Conservation (phyloP, 2,113 vertebrate species). For the Anolis sagrei region DNA sequence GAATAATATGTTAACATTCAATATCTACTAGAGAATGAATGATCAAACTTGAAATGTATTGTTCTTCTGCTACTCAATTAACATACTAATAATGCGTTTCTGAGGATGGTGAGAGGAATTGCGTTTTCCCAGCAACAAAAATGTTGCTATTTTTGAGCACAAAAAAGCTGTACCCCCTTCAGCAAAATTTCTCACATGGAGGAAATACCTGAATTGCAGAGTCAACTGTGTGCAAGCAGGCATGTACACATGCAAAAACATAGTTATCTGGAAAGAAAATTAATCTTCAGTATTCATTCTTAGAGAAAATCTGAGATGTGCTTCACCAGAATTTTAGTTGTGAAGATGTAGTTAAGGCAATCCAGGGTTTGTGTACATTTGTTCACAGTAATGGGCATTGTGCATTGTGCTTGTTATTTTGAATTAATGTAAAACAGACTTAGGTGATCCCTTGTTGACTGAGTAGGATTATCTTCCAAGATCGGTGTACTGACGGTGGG, state of each 20-base stretch:
- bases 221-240: not conserved
- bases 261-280: not conserved
- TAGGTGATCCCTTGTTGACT: too few species aligned
- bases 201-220: not conserved
- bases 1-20: slow-evolving; percentile 51
- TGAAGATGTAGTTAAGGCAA: not conserved
- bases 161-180: not conserved
- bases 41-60: slow-evolving; percentile 35
- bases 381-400: not conserved
- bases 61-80: slow-evolving; percentile 24
- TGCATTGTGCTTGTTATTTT: not conserved
- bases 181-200: not conserved
- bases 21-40: slow-evolving; percentile 41
- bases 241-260: not conserved
- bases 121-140: not conserved
- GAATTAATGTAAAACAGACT: not conserved
- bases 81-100: not conserved
- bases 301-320: not conserved
- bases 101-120: not conserved
- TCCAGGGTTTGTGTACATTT: not conserved
- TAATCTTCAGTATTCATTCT: not conserved
- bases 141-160: not conserved
- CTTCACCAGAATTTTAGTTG: not conserved
- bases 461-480: too few species aligned
- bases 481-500: too few species aligned